Percentiles rank a stretch among this genome's conserved stretches.
Evolutionary conservation across 2,797 vertebrate species (phyloP).

Genomic region (Sebastes hopkinsi): DNA sequence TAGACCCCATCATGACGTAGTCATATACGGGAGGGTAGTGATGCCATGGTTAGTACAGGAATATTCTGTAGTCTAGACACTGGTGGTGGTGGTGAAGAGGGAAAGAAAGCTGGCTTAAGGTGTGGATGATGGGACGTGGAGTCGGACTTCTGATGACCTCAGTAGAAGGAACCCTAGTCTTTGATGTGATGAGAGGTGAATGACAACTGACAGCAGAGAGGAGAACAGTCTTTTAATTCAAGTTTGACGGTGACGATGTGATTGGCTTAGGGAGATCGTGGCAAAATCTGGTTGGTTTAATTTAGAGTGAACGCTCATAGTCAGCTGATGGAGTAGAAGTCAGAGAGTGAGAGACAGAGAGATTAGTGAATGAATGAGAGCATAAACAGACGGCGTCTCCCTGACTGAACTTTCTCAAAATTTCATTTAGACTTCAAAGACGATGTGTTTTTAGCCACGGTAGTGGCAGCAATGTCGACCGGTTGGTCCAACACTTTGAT

Average conservation of each 20-base stretch:
- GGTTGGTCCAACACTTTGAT: background rate
- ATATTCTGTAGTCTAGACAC: background rate
- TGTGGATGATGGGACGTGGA: background rate
- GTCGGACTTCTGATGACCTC: background rate
- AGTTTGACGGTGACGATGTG: background rate
- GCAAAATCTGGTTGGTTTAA: background rate
- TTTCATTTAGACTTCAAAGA: background rate
- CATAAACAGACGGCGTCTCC: background rate
- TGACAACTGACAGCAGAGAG: background rate
- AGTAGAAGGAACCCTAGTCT: too few species aligned
- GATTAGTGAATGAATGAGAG: background rate
- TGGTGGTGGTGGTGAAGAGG: background rate
- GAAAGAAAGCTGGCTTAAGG: background rate
- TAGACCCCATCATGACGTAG: background rate
- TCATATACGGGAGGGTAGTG: background rate
- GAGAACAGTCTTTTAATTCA: background rate
- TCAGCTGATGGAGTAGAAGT: background rate
- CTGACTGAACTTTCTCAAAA: background rate
- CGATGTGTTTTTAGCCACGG: background rate
- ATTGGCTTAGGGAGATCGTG: too few species aligned
- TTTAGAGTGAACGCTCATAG: background rate
- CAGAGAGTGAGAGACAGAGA: background rate
- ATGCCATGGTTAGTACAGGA: background rate
- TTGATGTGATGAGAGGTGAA: background rate
- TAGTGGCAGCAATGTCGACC: background rate